Evolutionary conservation across 2,113 vertebrate species (phyloP).

Genomic region (Spheniscus mendiculus): DNA sequence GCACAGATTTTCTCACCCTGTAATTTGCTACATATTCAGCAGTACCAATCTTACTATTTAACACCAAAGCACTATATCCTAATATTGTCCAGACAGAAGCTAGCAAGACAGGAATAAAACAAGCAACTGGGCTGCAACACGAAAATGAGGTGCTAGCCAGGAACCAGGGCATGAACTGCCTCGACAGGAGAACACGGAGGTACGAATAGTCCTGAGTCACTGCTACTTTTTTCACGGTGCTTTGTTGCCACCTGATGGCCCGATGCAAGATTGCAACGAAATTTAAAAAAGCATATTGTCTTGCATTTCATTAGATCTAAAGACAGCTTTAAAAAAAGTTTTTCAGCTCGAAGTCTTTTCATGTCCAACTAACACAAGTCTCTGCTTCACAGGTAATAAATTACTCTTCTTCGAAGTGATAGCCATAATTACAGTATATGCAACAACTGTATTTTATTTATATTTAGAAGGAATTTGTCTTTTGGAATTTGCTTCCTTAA

Average conservation of each 20-base stretch:
- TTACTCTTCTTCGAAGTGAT: background rate
- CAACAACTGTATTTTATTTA: background rate
- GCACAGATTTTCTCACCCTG: background rate
- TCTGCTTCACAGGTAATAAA: background rate
- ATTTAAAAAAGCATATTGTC: background rate
- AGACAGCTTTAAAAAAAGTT: background rate
- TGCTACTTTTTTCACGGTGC: background rate
- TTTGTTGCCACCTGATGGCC: slow-evolving; percentile 20
- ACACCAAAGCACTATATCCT: background rate
- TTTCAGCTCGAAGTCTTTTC: background rate
- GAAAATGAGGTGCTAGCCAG: background rate
- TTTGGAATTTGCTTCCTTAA: background rate
- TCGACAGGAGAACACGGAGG: background rate
- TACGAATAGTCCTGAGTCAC: background rate
- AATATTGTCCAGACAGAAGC: background rate
- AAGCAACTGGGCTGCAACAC: background rate
- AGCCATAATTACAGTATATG: background rate
- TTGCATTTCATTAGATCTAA: background rate
- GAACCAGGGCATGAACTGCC: rapidly evolving
- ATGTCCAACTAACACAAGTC: background rate
- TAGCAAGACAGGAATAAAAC: background rate
- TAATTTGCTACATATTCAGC: background rate
- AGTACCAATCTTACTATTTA: background rate
- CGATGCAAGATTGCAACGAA: background rate
- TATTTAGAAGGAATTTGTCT: background rate